Evolutionary conservation across 2,113 vertebrate species (phyloP).

Genomic region (Pipa parva): DNA sequence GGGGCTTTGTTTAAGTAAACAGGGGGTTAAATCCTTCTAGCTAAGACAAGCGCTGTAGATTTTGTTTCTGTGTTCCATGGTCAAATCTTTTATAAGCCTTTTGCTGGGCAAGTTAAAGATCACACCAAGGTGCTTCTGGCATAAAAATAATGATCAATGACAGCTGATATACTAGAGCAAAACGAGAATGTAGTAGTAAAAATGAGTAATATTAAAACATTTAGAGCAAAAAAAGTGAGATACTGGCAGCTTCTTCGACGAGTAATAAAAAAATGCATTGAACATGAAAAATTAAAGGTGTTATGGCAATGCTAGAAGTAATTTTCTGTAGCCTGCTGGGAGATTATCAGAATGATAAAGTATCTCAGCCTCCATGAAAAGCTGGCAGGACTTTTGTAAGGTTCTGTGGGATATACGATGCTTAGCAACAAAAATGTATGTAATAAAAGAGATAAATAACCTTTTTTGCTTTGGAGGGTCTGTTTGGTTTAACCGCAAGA

Average conservation of each 20-base stretch:
- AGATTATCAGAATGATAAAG: conserved; percentile 59
- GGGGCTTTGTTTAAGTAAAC: background rate
- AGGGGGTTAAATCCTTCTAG: background rate
- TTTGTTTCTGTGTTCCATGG: background rate
- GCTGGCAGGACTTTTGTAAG: conserved; percentile 58
- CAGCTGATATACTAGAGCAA: conserved; percentile 41
- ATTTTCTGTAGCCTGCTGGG: conserved; percentile 57
- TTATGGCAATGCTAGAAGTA: conserved; percentile 55
- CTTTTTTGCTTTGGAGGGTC: conserved; percentile 57
- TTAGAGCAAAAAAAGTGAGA: conserved; percentile 51
- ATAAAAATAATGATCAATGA: conserved; percentile 37
- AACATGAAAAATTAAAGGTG: conserved; percentile 64
- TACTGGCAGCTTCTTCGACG: conserved; percentile 48
- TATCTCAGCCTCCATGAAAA: conserved; percentile 49
- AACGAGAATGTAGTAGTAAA: conserved; percentile 46
- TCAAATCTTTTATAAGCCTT: conserved; percentile 1
- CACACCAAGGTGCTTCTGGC: conserved; percentile 38
- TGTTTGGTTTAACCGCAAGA: conserved; percentile 52
- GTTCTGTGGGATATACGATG: conserved; percentile 50
- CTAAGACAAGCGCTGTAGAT: background rate
- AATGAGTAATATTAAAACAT: conserved; percentile 50
- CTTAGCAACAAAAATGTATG: conserved; percentile 59
- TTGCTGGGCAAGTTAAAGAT: conserved; percentile 33
- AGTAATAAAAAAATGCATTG: conserved; percentile 60
- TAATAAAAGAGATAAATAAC: conserved; percentile 66